Conservation (phyloP, 2,797 vertebrate species). For the Cygnus olor region DNA sequence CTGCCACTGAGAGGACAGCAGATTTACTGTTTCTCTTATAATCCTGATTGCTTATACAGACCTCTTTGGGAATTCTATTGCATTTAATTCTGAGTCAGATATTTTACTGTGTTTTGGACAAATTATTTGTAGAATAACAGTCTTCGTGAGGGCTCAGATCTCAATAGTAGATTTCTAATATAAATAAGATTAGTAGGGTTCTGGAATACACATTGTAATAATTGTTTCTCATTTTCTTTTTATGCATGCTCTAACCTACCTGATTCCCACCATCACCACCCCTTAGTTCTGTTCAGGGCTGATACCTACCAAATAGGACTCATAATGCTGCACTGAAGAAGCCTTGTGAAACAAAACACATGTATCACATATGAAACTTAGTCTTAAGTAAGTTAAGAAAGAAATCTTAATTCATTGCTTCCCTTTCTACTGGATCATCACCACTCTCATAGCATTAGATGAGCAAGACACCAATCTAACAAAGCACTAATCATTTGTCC, state of each 20-base stretch:
- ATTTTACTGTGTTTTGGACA: background rate
- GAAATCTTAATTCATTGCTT: background rate
- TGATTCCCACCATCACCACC: background rate
- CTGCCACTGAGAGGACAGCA: background rate
- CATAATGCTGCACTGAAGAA: background rate
- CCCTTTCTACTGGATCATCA: background rate
- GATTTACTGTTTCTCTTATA: background rate
- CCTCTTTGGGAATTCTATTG: background rate
- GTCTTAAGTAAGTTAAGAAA: background rate
- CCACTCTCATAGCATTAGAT: background rate
- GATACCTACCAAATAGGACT: background rate
- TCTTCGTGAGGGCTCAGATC: background rate
- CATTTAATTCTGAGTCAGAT: background rate
- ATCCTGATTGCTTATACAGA: background rate
- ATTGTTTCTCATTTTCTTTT: background rate
- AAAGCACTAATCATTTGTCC: too few relatives aligned
- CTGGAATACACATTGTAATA: background rate
- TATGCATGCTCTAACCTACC: background rate
- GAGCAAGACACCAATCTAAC: background rate
- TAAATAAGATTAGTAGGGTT: background rate
- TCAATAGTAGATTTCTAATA: background rate
- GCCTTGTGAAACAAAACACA: background rate
- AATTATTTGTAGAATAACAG: background rate
- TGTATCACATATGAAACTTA: background rate
- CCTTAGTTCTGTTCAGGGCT: background rate